phyloP scores from a whole-genome alignment of 2,888 invertebrate genomes.

The Tipula vernalis region DNA sequence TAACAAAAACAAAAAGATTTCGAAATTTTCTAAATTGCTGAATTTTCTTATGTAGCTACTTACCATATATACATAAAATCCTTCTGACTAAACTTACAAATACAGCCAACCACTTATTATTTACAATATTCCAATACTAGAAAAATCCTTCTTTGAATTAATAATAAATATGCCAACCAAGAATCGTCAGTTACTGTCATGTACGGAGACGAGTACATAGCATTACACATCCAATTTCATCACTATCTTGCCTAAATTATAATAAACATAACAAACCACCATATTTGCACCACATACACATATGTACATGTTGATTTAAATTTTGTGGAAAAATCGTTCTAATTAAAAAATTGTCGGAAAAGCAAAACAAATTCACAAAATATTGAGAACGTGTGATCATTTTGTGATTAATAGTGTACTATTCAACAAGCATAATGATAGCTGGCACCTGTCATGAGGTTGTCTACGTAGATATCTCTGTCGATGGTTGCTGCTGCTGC shows the following conservation, averaged over 20 bases:
- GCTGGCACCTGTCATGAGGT: too few relatives aligned
- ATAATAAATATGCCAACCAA: neutral
- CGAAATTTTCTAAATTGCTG: neutral
- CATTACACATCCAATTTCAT: neutral
- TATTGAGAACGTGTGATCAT: too few relatives aligned
- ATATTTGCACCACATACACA: neutral
- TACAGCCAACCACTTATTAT: neutral
- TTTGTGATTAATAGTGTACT: too few relatives aligned
- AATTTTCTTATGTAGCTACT: too few relatives aligned
- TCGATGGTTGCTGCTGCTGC: too few relatives aligned
- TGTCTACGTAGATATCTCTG: too few relatives aligned
- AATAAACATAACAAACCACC: neutral
- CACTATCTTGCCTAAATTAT: neutral
- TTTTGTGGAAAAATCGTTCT: too few relatives aligned
- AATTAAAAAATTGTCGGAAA: too few relatives aligned
- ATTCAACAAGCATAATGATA: too few relatives aligned
- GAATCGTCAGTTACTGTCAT: neutral
- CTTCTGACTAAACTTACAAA: neutral
- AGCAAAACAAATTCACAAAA: too few relatives aligned
- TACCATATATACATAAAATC: neutral
- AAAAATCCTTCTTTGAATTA: neutral
- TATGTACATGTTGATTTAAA: neutral
- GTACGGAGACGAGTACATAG: neutral
- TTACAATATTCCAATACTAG: neutral
- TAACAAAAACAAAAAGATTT: neutral